Percentiles rank a stretch among this genome's conserved stretches.
Evolutionary conservation across 2,113 vertebrate species (phyloP).

Genomic region (Machaerirhynchus nigripectus): DNA sequence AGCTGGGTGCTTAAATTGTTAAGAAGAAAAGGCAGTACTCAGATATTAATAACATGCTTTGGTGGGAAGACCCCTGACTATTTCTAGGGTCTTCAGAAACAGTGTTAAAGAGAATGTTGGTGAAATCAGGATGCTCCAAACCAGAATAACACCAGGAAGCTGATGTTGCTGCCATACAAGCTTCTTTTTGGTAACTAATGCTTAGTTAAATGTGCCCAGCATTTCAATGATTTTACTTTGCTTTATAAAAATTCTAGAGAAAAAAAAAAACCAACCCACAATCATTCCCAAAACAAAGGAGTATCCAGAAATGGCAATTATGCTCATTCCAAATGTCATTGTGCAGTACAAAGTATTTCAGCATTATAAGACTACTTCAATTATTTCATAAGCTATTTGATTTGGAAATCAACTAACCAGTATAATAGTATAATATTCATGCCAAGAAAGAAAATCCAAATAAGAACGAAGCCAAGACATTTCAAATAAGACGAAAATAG

Average conservation of each 20-base stretch:
- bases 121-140: neutral
- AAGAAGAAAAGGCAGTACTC: neutral
- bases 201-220: neutral
- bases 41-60: neutral
- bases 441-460: slow-evolving; percentile 58
- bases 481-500: slow-evolving; percentile 23
- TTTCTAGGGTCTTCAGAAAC: neutral
- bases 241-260: neutral
- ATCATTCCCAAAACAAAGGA: slow-evolving; percentile 36
- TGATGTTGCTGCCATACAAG: neutral
- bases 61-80: neutral
- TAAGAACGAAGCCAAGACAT: slow-evolving; percentile 54
- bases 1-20: neutral
- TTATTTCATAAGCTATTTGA: slow-evolving; percentile 63
- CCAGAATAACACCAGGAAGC: neutral
- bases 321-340: slow-evolving; percentile 24
- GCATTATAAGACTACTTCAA: slow-evolving; percentile 29
- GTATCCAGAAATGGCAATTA: slow-evolving; percentile 21
- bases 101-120: neutral
- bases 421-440: slow-evolving; percentile 16
- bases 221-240: neutral
- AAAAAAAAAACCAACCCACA: neutral
- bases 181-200: neutral
- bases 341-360: slow-evolving; percentile 14
- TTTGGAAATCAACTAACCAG: slow-evolving; percentile 55